These are phyloP conservation scores for Tubiluchus corallicola DNA, from an alignment of 2,888 invertebrate species.

Conservation along the genomic window DNA sequence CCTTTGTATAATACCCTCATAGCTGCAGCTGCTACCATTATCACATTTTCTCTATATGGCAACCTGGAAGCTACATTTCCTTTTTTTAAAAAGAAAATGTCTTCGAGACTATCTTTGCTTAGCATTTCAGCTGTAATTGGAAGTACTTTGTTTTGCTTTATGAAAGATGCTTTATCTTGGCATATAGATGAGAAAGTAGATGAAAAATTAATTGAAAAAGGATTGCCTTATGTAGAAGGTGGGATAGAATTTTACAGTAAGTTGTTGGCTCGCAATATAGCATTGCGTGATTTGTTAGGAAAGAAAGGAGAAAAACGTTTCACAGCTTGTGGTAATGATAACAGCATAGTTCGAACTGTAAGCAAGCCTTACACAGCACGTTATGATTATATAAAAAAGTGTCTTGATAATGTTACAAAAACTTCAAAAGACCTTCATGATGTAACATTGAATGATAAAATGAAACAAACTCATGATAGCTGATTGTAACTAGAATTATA, in stretches of 20 bases:
- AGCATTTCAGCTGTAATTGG: slow-evolving; percentile 38
- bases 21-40: slow-evolving; percentile 33
- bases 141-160: slow-evolving; percentile 40
- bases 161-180: slow-evolving; percentile 44
- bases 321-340: slow-evolving; percentile 48
- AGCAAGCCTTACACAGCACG: slow-evolving; percentile 39
- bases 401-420: no score
- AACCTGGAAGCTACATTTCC: slow-evolving; percentile 37
- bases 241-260: slow-evolving; percentile 58
- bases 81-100: slow-evolving; percentile 36
- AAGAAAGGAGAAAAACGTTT: slow-evolving; percentile 40
- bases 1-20: slow-evolving; percentile 38
- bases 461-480: no score
- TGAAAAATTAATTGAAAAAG: slow-evolving; percentile 38
- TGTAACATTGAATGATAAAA: no score
- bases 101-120: slow-evolving; percentile 36
- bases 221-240: slow-evolving; percentile 44
- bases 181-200: slow-evolving; percentile 45
- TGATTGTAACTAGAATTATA: no score
- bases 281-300: slow-evolving; percentile 46
- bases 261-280: slow-evolving; percentile 48
- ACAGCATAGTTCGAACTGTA: slow-evolving; percentile 43
- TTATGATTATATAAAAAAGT: no score
- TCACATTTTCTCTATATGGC: slow-evolving; percentile 36
- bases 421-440: no score